phyloP scores from a whole-genome alignment of 2,113 vertebrate species.

The Bothrops jararaca region DNA sequence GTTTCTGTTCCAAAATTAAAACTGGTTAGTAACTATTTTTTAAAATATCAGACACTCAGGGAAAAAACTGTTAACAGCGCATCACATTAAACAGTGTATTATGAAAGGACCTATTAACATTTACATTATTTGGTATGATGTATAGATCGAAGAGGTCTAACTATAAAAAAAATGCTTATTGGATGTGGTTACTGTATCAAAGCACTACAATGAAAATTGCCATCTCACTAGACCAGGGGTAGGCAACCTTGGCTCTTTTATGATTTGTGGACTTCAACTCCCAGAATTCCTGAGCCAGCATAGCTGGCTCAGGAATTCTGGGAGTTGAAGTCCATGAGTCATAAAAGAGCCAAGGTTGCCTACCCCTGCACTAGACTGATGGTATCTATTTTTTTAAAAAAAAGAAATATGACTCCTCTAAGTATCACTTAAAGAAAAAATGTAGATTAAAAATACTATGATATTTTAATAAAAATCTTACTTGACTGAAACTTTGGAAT shows the following conservation, averaged over 20 bases:
- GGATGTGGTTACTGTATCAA: not conserved
- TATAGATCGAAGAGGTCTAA: not conserved
- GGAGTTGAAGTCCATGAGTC: no score
- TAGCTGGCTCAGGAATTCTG: no score
- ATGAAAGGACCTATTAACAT: not conserved
- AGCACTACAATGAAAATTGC: not conserved
- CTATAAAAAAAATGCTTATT: not conserved
- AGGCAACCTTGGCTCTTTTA: no score
- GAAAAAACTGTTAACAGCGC: not conserved
- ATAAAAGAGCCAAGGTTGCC: no score
- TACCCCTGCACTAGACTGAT: not conserved
- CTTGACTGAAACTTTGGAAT: not conserved
- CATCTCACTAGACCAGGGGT: not conserved
- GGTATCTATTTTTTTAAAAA: not conserved
- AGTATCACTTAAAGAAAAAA: not conserved
- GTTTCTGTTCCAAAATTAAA: not conserved
- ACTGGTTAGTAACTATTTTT: not conserved
- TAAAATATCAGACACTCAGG: not conserved
- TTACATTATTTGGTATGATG: not conserved
- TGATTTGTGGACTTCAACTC: no score
- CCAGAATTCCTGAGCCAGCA: no score
- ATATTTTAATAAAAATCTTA: fast-evolving
- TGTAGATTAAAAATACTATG: not conserved
- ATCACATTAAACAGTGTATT: not conserved
- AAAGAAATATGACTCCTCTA: not conserved